Evolutionary conservation across 2,113 vertebrate species (phyloP).

Genomic region (Nasalis larvatus): DNA sequence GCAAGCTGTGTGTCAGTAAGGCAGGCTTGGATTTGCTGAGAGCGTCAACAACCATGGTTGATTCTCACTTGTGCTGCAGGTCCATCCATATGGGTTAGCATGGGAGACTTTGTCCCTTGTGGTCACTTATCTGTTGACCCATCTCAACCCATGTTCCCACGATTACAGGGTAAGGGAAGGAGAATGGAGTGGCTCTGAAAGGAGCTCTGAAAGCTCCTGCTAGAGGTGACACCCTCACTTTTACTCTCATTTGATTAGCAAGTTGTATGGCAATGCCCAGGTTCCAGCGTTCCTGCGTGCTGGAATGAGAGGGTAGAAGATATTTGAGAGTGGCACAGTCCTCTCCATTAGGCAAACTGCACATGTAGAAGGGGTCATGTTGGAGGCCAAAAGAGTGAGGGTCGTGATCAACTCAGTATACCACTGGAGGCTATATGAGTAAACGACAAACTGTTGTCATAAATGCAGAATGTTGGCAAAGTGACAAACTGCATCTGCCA

Average conservation of each 20-base stretch:
- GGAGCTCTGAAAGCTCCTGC: not conserved
- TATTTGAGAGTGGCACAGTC: accelerated
- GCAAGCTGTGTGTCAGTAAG: accelerated
- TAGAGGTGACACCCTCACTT: not conserved
- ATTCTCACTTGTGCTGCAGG: not conserved
- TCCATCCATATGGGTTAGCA: too few species aligned
- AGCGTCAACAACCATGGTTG: accelerated
- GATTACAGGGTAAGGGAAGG: not conserved
- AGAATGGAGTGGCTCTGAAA: not conserved
- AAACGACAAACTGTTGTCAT: too few species aligned
- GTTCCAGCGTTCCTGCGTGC: accelerated
- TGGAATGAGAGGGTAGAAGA: not conserved
- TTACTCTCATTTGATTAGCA: not conserved
- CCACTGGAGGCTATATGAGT: too few species aligned
- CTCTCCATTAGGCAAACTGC: not conserved
- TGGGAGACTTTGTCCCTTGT: not conserved
- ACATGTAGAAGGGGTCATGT: not conserved
- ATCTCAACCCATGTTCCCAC: not conserved
- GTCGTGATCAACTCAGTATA: too few species aligned
- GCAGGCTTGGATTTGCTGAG: not conserved
- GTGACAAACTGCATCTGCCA: too few species aligned
- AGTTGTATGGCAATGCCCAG: not conserved
- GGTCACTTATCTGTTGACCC: not conserved
- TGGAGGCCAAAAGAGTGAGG: too few species aligned
- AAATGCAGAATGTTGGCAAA: too few species aligned